These are phyloP conservation scores for Acanthornis magna DNA, from an alignment of 2,797 vertebrate genomes.

Conservation along the genomic window DNA sequence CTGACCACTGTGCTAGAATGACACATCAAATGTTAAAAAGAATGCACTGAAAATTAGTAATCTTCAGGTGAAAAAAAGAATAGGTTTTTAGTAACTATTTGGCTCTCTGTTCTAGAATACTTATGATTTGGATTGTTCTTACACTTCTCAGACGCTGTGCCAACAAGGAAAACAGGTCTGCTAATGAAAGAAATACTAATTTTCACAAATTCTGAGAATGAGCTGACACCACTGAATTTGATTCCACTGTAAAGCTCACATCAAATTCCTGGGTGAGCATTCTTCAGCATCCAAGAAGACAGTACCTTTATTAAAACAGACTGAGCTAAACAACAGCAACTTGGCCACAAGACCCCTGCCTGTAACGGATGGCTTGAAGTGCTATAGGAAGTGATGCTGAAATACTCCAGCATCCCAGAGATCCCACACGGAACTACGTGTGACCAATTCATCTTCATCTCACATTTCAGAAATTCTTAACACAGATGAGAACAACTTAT, in stretches of 20 bases:
- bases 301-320: not conserved
- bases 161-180: not conserved
- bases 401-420: not conserved
- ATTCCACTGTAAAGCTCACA: not conserved
- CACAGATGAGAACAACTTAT: not conserved
- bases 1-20: not conserved
- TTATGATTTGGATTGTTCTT: not conserved
- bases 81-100: fast-evolving
- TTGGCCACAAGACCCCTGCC: not conserved
- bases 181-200: not conserved
- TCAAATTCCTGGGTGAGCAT: not conserved
- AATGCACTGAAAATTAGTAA: not conserved
- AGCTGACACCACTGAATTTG: not conserved
- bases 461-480: not conserved
- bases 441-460: not conserved
- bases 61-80: not conserved
- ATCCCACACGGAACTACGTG: not conserved
- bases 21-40: not conserved
- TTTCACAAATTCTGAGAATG: not conserved
- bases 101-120: not conserved
- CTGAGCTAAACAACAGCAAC: not conserved
- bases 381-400: not conserved
- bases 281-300: not conserved
- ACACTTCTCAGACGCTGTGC: not conserved
- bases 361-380: fast-evolving